Evolutionary conservation across 1,140 invertebrate genomes (phyloP).

Genomic region (Zaprionus ornatus): DNA sequence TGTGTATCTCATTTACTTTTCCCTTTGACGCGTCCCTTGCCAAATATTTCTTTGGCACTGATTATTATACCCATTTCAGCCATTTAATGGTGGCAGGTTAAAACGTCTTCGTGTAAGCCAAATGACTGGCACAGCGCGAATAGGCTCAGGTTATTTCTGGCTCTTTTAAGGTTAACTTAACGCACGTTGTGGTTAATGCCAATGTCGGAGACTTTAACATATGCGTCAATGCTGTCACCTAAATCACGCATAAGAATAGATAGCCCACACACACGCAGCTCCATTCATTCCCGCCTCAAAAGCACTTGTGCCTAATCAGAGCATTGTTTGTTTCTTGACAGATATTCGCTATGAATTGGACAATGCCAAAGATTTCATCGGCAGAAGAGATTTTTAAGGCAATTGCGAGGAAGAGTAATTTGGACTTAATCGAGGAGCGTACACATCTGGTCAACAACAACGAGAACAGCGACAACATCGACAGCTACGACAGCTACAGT

Average conservation of each 20-base stretch:
- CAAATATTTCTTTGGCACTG: neutral
- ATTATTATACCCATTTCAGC: neutral
- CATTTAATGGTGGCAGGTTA: neutral
- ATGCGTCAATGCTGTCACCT: neutral
- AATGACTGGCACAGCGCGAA: constrained; percentile 57
- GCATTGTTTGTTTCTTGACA: constrained; percentile 33
- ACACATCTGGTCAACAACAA: constrained; percentile 25
- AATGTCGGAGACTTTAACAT: neutral
- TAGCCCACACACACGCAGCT: constrained; percentile 18
- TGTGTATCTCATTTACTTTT: neutral
- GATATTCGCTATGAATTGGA: constrained; percentile 70
- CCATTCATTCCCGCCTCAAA: neutral
- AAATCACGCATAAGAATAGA: constrained; percentile 10
- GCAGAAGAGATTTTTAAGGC: constrained; percentile 33
- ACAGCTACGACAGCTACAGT: neutral
- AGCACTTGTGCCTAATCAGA: neutral
- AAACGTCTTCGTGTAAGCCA: constrained; percentile 26
- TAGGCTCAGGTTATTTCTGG: constrained; percentile 31
- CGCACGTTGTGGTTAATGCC: neutral
- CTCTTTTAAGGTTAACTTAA: neutral
- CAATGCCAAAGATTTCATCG: constrained; percentile 25
- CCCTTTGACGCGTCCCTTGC: neutral
- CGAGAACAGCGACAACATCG: neutral
- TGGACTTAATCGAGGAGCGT: constrained; percentile 31
- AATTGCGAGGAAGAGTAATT: constrained; percentile 34